Base-by-base conservation (phyloP, 2,797 vertebrate genomes). In the Brachymystax lenok region DNA sequence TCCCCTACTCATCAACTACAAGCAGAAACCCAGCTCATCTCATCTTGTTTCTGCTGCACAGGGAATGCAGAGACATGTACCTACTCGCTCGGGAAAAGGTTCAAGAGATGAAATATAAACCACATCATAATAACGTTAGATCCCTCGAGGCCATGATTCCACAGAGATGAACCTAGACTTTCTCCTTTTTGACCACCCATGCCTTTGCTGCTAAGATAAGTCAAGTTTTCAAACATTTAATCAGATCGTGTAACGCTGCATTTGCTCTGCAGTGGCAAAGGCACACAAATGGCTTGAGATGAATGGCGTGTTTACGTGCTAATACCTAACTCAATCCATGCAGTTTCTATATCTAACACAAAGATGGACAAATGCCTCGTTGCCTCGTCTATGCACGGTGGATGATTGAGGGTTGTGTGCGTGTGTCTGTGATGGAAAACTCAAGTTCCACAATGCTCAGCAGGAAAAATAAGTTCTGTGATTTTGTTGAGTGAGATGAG, bases 31-130 rank as follows among this genome's bases (percentile, higher is more conserved):
- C 63, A 77, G 86, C 90, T 93, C 86, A 90, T 85, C 82, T 81
- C 82, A 84, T 88, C 92, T 93, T 93, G 93, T 93, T 90, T 92
- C 87, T 88, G 74, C 76, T 82, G 79, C 84, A 85, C 79, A 81
- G 86, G 91, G 93, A 94, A 94, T 93, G 92, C 80, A 73, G 73
- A 50, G 86, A 80, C 94, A 61, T 93, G 94, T 90, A 77, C 6
- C 85, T 77, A 84, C 94, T 88, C 0, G 94, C 79, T 85, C 82
- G 77, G 91, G 86, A 88, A 88, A 73, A 87, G 88, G 87, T 91
- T 92, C 88, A 92, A 87, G 90, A 93, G 91, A 93, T 92, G 91
- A 93, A 94, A 92, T 90, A 89, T 82, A 93, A 92, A 92, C 93
- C 92, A 90, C 92, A 93, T 92, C 90, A 93, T 90, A 93, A 93